Base-by-base conservation (phyloP, 2,888 invertebrate species). In the Trichopria drosophilae region DNA sequence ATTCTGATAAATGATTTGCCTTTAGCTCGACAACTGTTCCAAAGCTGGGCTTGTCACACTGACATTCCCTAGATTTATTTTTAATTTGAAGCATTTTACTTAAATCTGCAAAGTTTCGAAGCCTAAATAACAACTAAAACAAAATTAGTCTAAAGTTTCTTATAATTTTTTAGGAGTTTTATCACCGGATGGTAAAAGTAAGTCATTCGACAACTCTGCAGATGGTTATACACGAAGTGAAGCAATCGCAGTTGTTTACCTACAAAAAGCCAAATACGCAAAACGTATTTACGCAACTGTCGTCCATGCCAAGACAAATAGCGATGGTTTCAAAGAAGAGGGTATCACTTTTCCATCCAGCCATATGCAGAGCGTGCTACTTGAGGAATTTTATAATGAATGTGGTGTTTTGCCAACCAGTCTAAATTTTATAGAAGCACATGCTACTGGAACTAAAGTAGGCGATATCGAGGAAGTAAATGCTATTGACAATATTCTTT, bases 381-480 rank as follows among this genome's bases (percentile, higher is more conserved):
- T 82, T 18, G 64, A 75, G 49, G 80, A 81, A 51, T 78, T 82
- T 23, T 86, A 86, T 66, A 65, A 74, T 2, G 81, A 84, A 63
- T 79, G 80, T 7, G 76, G 76, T 6, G 65, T 87, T 6, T 72
- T 81, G 43, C 85, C 86, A 1, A 61, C 69, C 18, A 60, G 67
- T 1, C 79, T 87, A 1, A 76, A 77, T 34, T 87, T 81, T 65
- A 78, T 87, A 10, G 86, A 87, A 68, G 83, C 84, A 16, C 84
- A 83, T 62, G 87, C 88, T 55, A 88, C 88, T 51, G 88, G 87
- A 55, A 88, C 88, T 0, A 79, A 78, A 53, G 87, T 90, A 3
- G 93, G 95, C 13, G 95, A 96, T 76, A 93, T 93, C 0, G 91
- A 93, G 71, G 95, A 96, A 75, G 80, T 91, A 51, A 79, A 84